A percentile compares a stretch with the other conserved stretches of the same genome.
These are phyloP conservation scores for Varanus salvator DNA, from an alignment of 2,113 vertebrate genomes.

Conservation along the genomic window DNA sequence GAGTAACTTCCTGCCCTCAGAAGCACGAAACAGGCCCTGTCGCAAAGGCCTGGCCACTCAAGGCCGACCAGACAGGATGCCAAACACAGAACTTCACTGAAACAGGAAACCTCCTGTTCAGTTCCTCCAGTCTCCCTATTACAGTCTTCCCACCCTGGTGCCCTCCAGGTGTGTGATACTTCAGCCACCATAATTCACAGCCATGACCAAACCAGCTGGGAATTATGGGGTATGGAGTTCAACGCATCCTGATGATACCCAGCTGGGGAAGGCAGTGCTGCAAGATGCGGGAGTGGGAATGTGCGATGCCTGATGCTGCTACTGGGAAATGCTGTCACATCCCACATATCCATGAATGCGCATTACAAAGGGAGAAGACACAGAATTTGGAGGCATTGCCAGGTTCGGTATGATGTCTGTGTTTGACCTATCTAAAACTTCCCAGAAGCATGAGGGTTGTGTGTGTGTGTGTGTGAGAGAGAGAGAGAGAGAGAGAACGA, in stretches of 20 bases:
- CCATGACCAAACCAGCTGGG: neutral
- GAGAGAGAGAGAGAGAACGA: too few relatives aligned
- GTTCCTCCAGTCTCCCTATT: too few relatives aligned
- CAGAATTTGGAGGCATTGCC: neutral
- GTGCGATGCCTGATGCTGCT: neutral
- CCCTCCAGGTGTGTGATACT: too few relatives aligned
- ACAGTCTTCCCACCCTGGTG: too few relatives aligned
- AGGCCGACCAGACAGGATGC: neutral
- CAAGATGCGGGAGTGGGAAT: too few relatives aligned
- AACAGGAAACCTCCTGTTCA: neutral
- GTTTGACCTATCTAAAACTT: neutral
- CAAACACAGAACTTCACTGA: neutral
- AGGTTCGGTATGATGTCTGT: neutral
- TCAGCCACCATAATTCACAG: too few relatives aligned
- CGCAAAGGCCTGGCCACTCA: neutral
- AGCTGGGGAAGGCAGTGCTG: too few relatives aligned
- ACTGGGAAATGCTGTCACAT: too few relatives aligned
- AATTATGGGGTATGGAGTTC: neutral
- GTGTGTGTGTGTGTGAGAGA: too few relatives aligned
- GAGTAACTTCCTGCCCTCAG: slow-evolving; percentile 58
- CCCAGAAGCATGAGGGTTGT: too few relatives aligned
- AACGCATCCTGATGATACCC: too few relatives aligned
- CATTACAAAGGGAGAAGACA: neutral
- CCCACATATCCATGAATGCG: neutral
- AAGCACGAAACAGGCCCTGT: slow-evolving; percentile 41